These are phyloP conservation scores for Peromyscus nudipes DNA, from an alignment of 2,797 vertebrate genomes.

Conservation along the genomic window DNA sequence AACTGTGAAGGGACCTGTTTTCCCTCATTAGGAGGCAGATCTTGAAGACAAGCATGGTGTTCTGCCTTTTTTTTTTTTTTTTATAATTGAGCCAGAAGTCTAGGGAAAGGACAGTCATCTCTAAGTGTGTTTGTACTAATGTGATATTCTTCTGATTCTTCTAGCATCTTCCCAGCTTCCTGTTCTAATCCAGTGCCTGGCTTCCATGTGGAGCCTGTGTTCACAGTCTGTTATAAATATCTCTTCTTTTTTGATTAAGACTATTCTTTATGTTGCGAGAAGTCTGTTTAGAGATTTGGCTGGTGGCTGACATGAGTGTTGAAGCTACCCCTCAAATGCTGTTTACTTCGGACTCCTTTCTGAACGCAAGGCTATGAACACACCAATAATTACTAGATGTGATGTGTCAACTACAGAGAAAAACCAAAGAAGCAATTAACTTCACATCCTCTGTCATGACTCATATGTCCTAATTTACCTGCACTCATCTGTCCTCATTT, in stretches of 20 bases:
- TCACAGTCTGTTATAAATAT: neutral
- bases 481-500: neutral
- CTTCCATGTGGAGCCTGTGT: neutral
- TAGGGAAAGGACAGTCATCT: neutral
- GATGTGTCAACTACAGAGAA: neutral
- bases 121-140: neutral
- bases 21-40: constrained; percentile 34
- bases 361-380: neutral
- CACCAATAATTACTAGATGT: neutral
- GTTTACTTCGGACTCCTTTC: neutral
- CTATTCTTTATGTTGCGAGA: neutral
- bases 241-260: neutral
- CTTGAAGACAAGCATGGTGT: neutral
- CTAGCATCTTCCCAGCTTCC: neutral
- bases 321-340: neutral
- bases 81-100: neutral
- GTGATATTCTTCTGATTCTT: neutral
- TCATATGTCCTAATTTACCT: neutral
- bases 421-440: neutral
- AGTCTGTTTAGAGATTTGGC: constrained; percentile 12
- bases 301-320: neutral
- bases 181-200: neutral
- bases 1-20: neutral
- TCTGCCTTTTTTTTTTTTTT: neutral
- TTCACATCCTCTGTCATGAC: neutral